phyloP scores from a whole-genome alignment of 2,113 vertebrate species.

The Danionella cerebrum region DNA sequence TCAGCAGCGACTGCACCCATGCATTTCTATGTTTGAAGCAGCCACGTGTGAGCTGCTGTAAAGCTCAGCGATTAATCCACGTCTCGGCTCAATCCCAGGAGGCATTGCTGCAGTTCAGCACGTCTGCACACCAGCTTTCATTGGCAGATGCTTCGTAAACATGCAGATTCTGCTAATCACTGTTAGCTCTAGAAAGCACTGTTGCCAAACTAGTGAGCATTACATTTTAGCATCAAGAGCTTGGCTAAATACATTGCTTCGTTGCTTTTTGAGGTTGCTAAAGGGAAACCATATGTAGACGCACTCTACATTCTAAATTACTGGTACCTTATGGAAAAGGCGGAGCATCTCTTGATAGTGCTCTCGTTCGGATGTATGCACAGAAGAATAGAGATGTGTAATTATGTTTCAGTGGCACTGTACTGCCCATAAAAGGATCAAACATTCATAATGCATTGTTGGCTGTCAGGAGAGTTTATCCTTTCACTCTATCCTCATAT shows the following conservation, averaged over 20 bases:
- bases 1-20: neutral
- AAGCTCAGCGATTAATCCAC: neutral
- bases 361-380: neutral
- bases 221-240: neutral
- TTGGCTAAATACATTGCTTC: neutral
- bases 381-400: conserved; percentile 23
- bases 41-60: neutral
- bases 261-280: neutral
- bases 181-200: neutral
- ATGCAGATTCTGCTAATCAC: neutral
- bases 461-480: conserved; percentile 40
- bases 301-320: too few species aligned
- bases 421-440: conserved; percentile 32
- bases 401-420: conserved; percentile 26
- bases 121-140: neutral
- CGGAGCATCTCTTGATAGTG: conserved; percentile 5
- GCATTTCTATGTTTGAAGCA: neutral
- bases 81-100: neutral
- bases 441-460: conserved; percentile 38
- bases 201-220: neutral
- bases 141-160: neutral
- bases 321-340: too few species aligned
- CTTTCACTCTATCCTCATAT: conserved; percentile 17
- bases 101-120: neutral
- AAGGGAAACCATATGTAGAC: too few species aligned